Base-by-base conservation (phyloP, 1,140 invertebrate species). In the Drosophila ironensis region DNA sequence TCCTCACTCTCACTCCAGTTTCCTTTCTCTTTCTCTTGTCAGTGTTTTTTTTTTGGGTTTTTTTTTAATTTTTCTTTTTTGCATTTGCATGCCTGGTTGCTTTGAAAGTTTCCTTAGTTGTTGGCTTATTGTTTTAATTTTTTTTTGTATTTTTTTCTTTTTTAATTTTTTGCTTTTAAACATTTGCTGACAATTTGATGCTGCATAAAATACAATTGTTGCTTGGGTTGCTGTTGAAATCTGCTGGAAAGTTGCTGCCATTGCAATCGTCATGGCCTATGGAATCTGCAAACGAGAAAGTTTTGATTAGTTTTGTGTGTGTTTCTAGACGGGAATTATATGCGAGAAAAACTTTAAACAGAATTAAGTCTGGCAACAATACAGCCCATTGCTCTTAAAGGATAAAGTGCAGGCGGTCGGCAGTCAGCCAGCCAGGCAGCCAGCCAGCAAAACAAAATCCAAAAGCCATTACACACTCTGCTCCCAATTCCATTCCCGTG, bases 201-300 rank as follows among this genome's bases (percentile, higher is more conserved):
- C 63, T 88, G 86, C 80, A 87, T 80, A 84, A 88, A 88, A 88
- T 88, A 88, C 74, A 86, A 74, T 86, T 88, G 70, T 63, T 78
- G 87, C 66, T 86, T 82, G 50, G 78, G 80, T 64, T 86, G 77
- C 38, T 74, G 80, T 72, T 88, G 81, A 72, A 86, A 61, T 88
- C 78, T 88, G 78, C 72, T 87, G 78, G 87, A 86, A 87, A 87
- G 59, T 88, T 88, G 76, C 75, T 88, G 91, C 91, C 93, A 92
- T 93, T 93, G 92, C 92, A 93, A 93, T 92, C 93, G 93, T 94
- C 93, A 94, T 94, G 93, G 93, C 92, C 93, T 94, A 92, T 94
- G 93, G 91, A 93, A 94, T 92, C 93, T 94, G 91, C 45, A 61
- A 51, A 38, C 47, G 41, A 33, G 3, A 77, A 82, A 82, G 73